phyloP scores from a whole-genome alignment of 2,797 vertebrate species.

The Sparidentex hasta region DNA sequence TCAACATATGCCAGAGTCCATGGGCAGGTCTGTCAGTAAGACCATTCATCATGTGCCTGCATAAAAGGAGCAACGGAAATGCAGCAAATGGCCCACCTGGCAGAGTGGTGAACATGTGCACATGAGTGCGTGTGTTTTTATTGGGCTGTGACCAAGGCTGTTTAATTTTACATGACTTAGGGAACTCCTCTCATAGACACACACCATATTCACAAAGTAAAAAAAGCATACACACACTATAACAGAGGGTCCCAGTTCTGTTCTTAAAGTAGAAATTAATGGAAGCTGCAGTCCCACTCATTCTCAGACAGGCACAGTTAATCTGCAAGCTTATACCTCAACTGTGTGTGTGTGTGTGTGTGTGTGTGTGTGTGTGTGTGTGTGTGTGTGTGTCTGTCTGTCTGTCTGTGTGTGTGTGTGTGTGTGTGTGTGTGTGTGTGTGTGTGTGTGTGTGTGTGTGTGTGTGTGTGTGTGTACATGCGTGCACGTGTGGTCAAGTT shows the following conservation, averaged over 20 bases:
- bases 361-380: slow-evolving; percentile 3
- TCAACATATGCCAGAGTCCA: slow-evolving; percentile 51
- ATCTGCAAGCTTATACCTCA: slow-evolving; percentile 56
- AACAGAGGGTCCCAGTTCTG: slow-evolving; percentile 30
- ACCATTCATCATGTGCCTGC: slow-evolving; percentile 45
- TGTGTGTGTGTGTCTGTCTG: slow-evolving; percentile 7
- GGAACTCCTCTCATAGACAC: slow-evolving; percentile 16
- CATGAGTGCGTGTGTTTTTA: slow-evolving; percentile 22
- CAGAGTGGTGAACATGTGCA: not conserved
- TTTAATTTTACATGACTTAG: slow-evolving; percentile 47
- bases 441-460: slow-evolving; percentile 19
- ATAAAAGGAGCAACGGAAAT: slow-evolving; percentile 29
- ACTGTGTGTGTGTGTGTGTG: slow-evolving; percentile 20
- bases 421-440: slow-evolving; percentile 3
- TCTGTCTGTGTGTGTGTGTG: slow-evolving; percentile 17
- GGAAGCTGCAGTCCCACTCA: slow-evolving; percentile 46
- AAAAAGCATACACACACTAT: slow-evolving; percentile 4
- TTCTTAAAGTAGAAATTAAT: slow-evolving; percentile 59
- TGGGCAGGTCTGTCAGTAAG: slow-evolving; percentile 56
- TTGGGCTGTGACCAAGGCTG: slow-evolving; percentile 14
- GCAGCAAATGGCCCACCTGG: slow-evolving; percentile 18
- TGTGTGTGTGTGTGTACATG: slow-evolving; percentile 3
- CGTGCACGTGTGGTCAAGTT: slow-evolving; percentile 28
- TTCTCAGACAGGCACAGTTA: slow-evolving; percentile 58
- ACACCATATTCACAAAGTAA: slow-evolving; percentile 14